Evolutionary conservation across 2,888 invertebrate genomes (phyloP), one percentile per base, ranked within the genome.

Genomic region (Adineta ricciae): DNA sequence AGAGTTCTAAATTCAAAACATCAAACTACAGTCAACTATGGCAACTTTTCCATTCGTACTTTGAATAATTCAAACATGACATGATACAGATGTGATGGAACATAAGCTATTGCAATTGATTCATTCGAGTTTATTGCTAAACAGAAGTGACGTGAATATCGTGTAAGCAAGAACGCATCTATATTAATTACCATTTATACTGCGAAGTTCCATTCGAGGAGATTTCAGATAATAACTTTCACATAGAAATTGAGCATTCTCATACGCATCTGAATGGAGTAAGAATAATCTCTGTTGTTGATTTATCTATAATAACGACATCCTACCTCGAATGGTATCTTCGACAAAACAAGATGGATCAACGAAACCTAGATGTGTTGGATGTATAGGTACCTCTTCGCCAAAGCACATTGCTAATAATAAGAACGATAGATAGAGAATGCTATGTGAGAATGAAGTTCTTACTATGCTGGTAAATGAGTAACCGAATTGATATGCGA

Each of bases 61-160:
- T 99, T 99, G 91, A 99, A 96, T 86, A 99, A 91, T 91, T 99
- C 99, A 91, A 99, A 99, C 88, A 98, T 93, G 94, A 99, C 99
- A 91, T 99, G 98, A 92, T 99, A 98, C 85, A 99, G 92, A 91
- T 99, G 99, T 41, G 98, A 97, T 2, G 99, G 99, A 38, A 98
- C 97, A 90, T 98, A 98, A 0, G 96, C 95, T 86, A 97, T 94
- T 84, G 94, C 93, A 89, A 97, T 94, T 5, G 94, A 94, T 72
- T 92, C 91, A 85, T 92, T 92, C n/a, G 90, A 89, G 86, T 92
- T 92, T 85, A 91, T 78, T 36, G 50, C 54, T 84, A 72, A 21
- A 72, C 16, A 50, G n/a, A 64, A 19, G 5, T 32, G 1, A 1
- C 32, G 5, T 32, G 32, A 0, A 14, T 4, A 19, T 50, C n/a